Base-by-base conservation (phyloP, 2,888 invertebrate genomes). In the Meteorus cinctellus region DNA sequence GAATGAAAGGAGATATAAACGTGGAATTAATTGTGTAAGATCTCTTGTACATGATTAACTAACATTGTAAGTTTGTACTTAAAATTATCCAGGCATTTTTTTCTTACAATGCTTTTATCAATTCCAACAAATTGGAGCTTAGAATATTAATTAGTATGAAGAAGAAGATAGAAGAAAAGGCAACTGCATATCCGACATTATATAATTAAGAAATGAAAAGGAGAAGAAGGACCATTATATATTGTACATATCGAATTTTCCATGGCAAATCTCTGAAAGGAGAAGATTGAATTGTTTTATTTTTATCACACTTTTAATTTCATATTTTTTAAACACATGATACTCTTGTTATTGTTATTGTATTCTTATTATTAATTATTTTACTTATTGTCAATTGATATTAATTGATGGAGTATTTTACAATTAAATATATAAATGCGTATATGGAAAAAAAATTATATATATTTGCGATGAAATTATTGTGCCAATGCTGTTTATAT, bases 331-430 rank as follows among this genome's bases (percentile, higher is more conserved):
- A 41, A 41, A 55, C 4, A 19, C 55, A 55, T 55, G 55, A 19
- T 55, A 55, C 55, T 55, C 55, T 55, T 55, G 55, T 55, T 55
- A 55, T 55, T 55, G 55, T 55, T 55, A 55, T 55, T 19, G 55
- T 55, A 55, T 55, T 55, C 55, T 55, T 55, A 55, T 55, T 55
- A 55, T 55, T 55, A 55, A 55, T 10, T 55, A 55, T 55, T 55
- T 55, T 24, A 55, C 19, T n/a, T 19, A 24, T 24, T 19, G n/a
- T 55, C 55, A 55, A 55, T 55, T 55, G 2, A 6, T 55, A 19
- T 55, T 19, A 24, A 55, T 55, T 55, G 55, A 55, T 55, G 8
- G 4, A 55, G 55, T 55, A 55, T 55, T 55, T 55, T 55, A 55
- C 41, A 55, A 24, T 48, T n/a, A 48, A 48, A 48, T n/a, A 48